Evolutionary conservation across 2,113 vertebrate species (phyloP).

Genomic region (Alligator mississippiensis): DNA sequence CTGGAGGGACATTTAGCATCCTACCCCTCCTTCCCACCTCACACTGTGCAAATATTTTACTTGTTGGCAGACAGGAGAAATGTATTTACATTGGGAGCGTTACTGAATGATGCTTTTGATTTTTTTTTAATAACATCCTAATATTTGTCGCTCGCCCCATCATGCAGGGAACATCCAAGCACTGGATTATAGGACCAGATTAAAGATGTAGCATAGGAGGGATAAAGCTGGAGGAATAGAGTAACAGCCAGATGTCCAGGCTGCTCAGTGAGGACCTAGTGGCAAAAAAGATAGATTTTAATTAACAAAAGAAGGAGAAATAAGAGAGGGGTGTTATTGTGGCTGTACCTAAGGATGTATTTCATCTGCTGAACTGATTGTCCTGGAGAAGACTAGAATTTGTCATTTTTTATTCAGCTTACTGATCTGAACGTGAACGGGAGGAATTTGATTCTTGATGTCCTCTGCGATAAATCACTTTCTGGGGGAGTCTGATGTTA

Average conservation of each 20-base stretch:
- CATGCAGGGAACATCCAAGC: neutral
- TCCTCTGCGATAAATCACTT: neutral
- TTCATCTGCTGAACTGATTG: neutral
- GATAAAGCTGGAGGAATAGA: neutral
- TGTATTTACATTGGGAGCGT: no score
- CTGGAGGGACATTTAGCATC: no score
- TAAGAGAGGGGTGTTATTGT: neutral
- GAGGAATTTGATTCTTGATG: neutral
- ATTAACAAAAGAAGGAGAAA: neutral
- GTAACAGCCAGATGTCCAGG: neutral
- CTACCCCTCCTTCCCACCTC: neutral
- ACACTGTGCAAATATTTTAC: neutral
- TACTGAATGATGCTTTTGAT: neutral
- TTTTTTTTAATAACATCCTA: neutral
- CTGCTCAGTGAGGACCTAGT: neutral
- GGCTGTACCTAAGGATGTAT: neutral
- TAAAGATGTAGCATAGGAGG: neutral
- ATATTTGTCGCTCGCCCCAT: neutral
- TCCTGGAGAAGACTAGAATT: neutral
- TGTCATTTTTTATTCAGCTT: neutral
- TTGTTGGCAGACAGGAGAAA: neutral
- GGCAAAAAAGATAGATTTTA: conserved; percentile 16
- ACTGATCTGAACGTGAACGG: neutral
- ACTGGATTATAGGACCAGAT: neutral
- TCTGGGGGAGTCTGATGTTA: neutral